These are phyloP conservation scores for Probosciger aterrimus DNA, from an alignment of 2,113 vertebrate genomes.

Conservation along the genomic window DNA sequence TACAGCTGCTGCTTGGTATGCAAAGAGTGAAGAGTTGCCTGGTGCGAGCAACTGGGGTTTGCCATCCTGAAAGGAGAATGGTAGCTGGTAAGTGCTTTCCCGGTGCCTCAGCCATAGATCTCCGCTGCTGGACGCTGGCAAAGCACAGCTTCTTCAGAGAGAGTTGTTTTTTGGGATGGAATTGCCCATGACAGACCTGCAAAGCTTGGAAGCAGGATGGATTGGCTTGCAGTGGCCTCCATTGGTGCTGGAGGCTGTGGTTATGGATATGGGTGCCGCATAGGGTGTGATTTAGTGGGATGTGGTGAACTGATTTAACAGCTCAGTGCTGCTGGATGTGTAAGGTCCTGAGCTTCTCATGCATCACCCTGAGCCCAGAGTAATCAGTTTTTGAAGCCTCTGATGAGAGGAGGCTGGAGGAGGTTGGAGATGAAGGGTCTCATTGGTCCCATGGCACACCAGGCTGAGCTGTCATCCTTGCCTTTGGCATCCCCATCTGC, in stretches of 20 bases:
- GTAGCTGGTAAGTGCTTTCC: not conserved
- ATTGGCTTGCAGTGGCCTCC: not conserved
- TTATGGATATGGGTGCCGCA: fast-evolving
- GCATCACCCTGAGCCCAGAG: not conserved
- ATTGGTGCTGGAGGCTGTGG: fast-evolving
- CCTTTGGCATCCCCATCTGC: fast-evolving
- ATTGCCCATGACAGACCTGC: not conserved
- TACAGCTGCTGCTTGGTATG: not conserved
- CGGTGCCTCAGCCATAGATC: fast-evolving
- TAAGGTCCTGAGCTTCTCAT: not conserved
- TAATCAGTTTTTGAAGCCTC: not conserved
- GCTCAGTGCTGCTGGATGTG: not conserved
- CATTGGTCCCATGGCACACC: fast-evolving
- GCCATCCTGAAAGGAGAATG: not conserved
- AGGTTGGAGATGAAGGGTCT: not conserved
- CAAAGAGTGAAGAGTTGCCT: not conserved
- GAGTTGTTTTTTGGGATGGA: not conserved
- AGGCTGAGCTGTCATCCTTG: not conserved
- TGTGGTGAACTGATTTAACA: not conserved
- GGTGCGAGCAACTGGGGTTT: not conserved
- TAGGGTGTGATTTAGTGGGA: not conserved
- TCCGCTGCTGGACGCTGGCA: not conserved
- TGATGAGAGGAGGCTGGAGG: not conserved
- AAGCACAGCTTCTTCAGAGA: not conserved
- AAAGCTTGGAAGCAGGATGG: fast-evolving